These are phyloP conservation scores for Fratercula arctica DNA, from an alignment of 2,797 vertebrate species.

Conservation along the genomic window DNA sequence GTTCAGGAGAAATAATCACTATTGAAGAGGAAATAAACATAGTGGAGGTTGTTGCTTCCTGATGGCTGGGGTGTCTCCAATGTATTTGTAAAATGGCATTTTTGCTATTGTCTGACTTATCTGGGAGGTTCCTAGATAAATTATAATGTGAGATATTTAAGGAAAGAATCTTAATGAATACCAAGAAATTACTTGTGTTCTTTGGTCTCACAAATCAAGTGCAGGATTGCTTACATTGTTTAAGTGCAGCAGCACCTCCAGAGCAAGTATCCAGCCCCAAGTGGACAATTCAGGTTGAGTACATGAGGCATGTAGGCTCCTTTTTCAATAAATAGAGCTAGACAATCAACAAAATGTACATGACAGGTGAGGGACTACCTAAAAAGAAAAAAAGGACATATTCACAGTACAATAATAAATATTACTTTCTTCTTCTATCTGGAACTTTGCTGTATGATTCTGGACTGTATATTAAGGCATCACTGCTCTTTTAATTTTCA, in stretches of 20 bases:
- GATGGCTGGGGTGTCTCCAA: background rate
- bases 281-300: background rate
- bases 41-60: background rate
- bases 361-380: background rate
- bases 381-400: background rate
- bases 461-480: background rate
- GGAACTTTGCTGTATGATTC: background rate
- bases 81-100: background rate
- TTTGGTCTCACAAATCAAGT: background rate
- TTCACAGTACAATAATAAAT: background rate
- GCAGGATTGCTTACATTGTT: background rate
- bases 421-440: background rate
- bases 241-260: background rate
- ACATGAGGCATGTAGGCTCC: accelerated
- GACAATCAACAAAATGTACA: background rate
- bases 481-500: background rate
- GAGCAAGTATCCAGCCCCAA: background rate
- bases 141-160: background rate
- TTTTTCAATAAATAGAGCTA: background rate
- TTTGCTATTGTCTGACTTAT: background rate
- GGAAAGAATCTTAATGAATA: background rate
- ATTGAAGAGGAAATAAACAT: background rate
- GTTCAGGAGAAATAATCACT: background rate
- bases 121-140: background rate
- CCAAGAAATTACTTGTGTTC: background rate